Evolutionary conservation across 2,797 vertebrate genomes (phyloP).

Genomic region (Chaenodraco wilsoni): DNA sequence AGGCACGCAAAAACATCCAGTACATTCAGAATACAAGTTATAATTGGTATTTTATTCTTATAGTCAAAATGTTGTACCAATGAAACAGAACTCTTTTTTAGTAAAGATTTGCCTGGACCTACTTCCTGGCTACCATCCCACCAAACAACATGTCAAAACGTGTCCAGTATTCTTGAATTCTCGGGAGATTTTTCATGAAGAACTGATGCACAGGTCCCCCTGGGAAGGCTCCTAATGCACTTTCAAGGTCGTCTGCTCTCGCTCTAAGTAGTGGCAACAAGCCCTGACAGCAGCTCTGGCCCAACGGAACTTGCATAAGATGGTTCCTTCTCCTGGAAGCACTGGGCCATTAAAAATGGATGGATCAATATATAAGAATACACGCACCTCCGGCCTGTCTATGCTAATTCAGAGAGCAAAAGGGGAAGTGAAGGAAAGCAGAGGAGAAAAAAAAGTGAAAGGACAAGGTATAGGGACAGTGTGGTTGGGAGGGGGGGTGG

Average conservation of each 20-base stretch:
- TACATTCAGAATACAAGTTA: background rate
- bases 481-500: slow-evolving; percentile 5
- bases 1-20: background rate
- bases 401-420: slow-evolving; percentile 60
- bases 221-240: slow-evolving; percentile 69
- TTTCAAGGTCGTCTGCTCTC: slow-evolving; percentile 67
- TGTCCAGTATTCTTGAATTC: slow-evolving; percentile 2
- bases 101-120: background rate
- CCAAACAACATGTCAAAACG: background rate
- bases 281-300: slow-evolving; percentile 66
- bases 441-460: slow-evolving; percentile 35
- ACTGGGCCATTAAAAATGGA: slow-evolving; percentile 73
- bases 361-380: slow-evolving; percentile 74
- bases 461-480: slow-evolving; percentile 30
- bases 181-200: slow-evolving; percentile 44
- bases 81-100: background rate
- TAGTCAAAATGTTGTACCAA: background rate
- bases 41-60: background rate
- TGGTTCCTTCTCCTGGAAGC: slow-evolving; percentile 57
- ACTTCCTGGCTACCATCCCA: background rate
- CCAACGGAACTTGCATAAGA: slow-evolving; percentile 64
- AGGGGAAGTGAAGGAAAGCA: slow-evolving; percentile 42
- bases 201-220: slow-evolving; percentile 61
- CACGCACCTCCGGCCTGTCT: slow-evolving; percentile 56
- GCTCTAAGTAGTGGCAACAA: slow-evolving; percentile 63